Base-by-base conservation (phyloP, 2,888 invertebrate genomes). In the Xanthorhoe spadicearia region DNA sequence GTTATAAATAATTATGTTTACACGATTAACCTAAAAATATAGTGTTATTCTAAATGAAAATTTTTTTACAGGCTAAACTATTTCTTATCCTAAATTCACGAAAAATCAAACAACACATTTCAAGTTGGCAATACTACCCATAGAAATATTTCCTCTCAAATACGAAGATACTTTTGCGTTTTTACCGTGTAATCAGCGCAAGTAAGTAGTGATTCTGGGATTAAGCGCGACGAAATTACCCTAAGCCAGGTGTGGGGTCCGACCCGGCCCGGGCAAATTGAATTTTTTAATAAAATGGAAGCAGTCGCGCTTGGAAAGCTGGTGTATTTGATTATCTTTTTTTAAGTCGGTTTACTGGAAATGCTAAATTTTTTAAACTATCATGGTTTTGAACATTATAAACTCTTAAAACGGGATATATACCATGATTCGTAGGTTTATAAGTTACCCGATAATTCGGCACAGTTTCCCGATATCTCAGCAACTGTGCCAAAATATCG, bases 201-300 rank as follows among this genome's bases (percentile, higher is more conserved):
- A 77, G 80, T 79, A 79, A 77, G 76, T 77, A 77, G 78, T 76
- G 78, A 80, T 84, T 80, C 76, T 68, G 59, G 81, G 80, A 83
- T 85, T 83, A 83, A 81, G 70, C 72, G 70, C 66, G 77, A 81
- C 75, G 66, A 78, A 81, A 83, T 83, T 80, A 81, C 77, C 60
- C 74, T 61, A 67, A 69, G 69, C 70, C 73, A 57, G 73, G 73
- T 68, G 62, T 72, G 65, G 68, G 72, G 70, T 59, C 55, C 56
- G 65, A 52, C 56, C 68, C 65, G 65, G 52, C 38, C 66, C 61
- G 56, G 63, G 53, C 71, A 78, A 77, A 81, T 79, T 81, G 77
- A 79, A 72, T 74, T 74, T 84, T 82, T 79, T 77, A 76, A 79
- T 77, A 78, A 75, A 77, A 72, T 59, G 55, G 62, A 64, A 54